Conservation (phyloP, 2,888 invertebrate species). For the Pomacea canaliculata region DNA sequence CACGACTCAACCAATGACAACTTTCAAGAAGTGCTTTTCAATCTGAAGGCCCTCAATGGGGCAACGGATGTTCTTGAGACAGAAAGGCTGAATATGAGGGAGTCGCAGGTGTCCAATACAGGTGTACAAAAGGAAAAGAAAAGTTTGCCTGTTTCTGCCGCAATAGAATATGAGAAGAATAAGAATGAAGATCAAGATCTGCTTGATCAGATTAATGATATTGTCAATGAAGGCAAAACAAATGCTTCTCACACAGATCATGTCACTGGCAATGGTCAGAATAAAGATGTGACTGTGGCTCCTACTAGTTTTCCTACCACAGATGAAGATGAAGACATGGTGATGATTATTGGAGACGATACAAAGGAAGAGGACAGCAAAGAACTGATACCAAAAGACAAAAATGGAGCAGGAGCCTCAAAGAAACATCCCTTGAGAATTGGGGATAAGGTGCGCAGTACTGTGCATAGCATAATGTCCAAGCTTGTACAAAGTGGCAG, state of each 20-base stretch:
- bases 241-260: neutral
- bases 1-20: constrained; percentile 19
- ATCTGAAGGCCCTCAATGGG: constrained; percentile 36
- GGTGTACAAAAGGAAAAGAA: constrained; percentile 1
- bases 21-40: constrained; percentile 33
- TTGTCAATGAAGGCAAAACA: constrained; percentile 13
- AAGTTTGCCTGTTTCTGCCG: neutral
- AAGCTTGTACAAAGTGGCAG: constrained; percentile 34
- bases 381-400: constrained; percentile 2
- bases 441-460: constrained; percentile 42
- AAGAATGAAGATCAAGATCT: constrained; percentile 9
- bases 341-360: constrained; percentile 24
- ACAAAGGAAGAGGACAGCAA: neutral
- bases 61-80: constrained; percentile 7
- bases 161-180: neutral
- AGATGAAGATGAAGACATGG: constrained; percentile 25
- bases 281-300: neutral
- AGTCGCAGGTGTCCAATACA: constrained; percentile 1
- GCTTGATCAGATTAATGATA: constrained; percentile 22
- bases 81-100: constrained; percentile 10
- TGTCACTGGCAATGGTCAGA: neutral
- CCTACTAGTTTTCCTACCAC: neutral
- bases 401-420: constrained; percentile 8
- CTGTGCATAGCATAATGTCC: constrained; percentile 42
- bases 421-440: constrained; percentile 34